Conservation (phyloP, 2,113 vertebrate genomes). For the Oceanites oceanicus region DNA sequence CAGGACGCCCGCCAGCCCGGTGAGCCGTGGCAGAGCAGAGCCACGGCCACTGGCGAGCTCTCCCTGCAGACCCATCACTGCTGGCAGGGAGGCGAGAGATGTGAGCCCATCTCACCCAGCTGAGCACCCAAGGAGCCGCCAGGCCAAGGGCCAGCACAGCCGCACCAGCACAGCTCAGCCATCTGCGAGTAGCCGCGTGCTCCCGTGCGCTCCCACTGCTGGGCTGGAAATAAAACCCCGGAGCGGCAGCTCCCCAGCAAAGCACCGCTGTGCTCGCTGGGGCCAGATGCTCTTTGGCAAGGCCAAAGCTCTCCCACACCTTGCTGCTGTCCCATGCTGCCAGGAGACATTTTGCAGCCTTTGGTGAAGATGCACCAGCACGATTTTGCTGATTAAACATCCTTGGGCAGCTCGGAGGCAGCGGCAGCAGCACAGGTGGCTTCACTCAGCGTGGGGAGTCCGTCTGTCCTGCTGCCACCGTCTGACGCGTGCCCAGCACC, state of each 20-base stretch:
- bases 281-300: background rate
- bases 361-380: background rate
- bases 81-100: background rate
- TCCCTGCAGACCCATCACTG: background rate
- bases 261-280: fast-evolving
- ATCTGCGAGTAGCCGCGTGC: background rate
- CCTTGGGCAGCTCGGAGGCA: background rate
- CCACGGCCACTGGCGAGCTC: fast-evolving
- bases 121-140: background rate
- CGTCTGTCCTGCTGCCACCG: fast-evolving
- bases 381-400: background rate
- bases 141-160: fast-evolving
- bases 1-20: fast-evolving
- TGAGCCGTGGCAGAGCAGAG: background rate
- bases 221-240: background rate
- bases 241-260: background rate
- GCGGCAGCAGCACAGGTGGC: background rate
- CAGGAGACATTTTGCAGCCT: background rate
- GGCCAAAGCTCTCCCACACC: background rate
- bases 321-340: fast-evolving
- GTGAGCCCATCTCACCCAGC: background rate
- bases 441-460: fast-evolving
- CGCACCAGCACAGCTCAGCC: fast-evolving
- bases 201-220: fast-evolving
- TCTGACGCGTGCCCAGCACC: background rate